Evolutionary conservation across 2,797 vertebrate genomes (phyloP).

Genomic region (Pantherophis vulpinus): DNA sequence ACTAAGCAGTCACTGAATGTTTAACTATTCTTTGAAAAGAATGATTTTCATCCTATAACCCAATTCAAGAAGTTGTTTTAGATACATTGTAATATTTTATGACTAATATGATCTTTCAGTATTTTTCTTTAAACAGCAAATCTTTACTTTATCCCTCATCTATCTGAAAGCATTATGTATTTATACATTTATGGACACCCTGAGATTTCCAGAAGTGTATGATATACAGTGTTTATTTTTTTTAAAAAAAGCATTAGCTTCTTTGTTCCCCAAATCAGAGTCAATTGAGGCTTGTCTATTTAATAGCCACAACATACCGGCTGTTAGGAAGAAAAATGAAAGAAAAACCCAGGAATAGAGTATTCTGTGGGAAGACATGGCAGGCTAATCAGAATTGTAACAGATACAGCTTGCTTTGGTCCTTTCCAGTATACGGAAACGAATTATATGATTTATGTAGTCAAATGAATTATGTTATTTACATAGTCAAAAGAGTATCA

Average conservation of each 20-base stretch:
- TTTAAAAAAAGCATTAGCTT: background rate
- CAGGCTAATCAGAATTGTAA: background rate
- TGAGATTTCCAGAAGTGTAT: background rate
- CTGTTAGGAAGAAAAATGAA: background rate
- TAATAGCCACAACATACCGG: background rate
- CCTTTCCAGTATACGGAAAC: background rate
- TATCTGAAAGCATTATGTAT: background rate
- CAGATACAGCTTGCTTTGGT: background rate
- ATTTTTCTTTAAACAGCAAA: background rate
- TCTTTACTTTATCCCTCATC: background rate
- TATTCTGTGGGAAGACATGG: background rate
- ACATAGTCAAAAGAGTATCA: background rate
- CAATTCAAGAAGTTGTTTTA: background rate
- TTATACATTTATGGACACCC: background rate
- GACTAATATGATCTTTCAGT: background rate
- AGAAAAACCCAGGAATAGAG: background rate
- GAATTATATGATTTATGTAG: background rate
- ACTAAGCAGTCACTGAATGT: constrained; percentile 14
- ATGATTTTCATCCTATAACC: background rate
- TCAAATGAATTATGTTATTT: background rate
- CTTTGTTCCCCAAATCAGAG: background rate
- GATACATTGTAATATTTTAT: background rate
- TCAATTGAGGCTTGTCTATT: background rate
- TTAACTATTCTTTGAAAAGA: constrained; percentile 36
- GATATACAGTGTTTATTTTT: background rate